Evolutionary conservation across 2,797 vertebrate genomes (phyloP).

Genomic region (Molossus molossus): DNA sequence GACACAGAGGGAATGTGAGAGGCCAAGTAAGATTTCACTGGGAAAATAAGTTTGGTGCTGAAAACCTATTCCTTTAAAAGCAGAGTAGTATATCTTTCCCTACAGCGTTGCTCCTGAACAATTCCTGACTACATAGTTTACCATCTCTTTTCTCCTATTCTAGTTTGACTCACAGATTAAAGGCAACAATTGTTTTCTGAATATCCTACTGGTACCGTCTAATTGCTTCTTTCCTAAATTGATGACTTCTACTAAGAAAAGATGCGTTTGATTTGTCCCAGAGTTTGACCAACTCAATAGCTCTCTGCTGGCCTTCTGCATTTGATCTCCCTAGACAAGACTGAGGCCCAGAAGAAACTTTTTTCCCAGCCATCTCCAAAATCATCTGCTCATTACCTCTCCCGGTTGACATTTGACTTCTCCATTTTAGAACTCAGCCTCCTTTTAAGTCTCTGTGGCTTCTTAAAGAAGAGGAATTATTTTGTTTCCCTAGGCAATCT

Average conservation of each 20-base stretch:
- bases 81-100: background rate
- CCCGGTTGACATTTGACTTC: background rate
- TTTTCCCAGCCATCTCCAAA: background rate
- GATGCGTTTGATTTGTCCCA: constrained; percentile 16
- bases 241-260: constrained; percentile 32
- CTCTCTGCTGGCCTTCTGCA: background rate
- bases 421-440: background rate
- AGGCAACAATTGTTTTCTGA: constrained; percentile 12
- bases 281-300: background rate
- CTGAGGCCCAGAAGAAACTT: background rate
- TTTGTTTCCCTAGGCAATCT: constrained; percentile 10
- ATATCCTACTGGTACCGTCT: background rate
- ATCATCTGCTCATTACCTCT: background rate
- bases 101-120: background rate
- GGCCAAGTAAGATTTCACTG: background rate
- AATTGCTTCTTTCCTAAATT: constrained; percentile 9
- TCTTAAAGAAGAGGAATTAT: background rate
- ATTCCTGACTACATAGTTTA: background rate
- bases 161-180: constrained; percentile 30
- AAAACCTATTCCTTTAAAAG: constrained; percentile 35
- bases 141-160: background rate
- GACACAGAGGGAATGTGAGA: background rate
- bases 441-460: constrained; percentile 18
- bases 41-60: background rate
- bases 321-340: background rate